phyloP scores from a whole-genome alignment of 2,888 invertebrate species.

The Drosophila quinaria region DNA sequence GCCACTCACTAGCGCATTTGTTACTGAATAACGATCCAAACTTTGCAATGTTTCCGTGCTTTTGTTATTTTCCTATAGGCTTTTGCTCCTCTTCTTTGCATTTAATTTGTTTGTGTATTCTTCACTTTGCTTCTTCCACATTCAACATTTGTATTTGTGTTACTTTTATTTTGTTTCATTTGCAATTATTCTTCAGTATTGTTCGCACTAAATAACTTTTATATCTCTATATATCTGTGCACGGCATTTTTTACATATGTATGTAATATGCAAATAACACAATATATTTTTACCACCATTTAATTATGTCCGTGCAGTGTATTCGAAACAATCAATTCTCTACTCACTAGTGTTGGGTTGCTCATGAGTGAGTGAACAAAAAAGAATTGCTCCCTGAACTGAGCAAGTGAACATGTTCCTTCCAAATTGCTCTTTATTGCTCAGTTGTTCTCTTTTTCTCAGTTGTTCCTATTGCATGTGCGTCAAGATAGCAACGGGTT shows the following conservation, averaged over 20 bases:
- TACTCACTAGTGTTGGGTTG: too few species aligned
- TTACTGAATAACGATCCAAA: conserved; percentile 10
- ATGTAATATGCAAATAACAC: neutral
- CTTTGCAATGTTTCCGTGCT: neutral
- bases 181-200: conserved; percentile 3
- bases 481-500: too few species aligned
- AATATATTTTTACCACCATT: conserved; percentile 2
- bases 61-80: conserved; percentile 31
- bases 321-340: conserved; percentile 11
- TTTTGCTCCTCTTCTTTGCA: conserved; percentile 29
- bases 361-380: too few species aligned
- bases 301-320: neutral
- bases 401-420: too few species aligned
- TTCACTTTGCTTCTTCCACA: conserved; percentile 38
- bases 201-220: neutral
- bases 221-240: neutral
- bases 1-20: conserved; percentile 53
- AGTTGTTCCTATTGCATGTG: too few species aligned
- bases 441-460: too few species aligned
- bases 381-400: too few species aligned
- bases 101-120: conserved; percentile 23
- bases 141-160: conserved; percentile 23
- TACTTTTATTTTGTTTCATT: neutral
- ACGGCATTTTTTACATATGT: neutral
- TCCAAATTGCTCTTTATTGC: too few species aligned